Percentiles rank a stretch among this genome's conserved stretches.
Conservation (phyloP, 2,797 vertebrate species). For the Mergus octosetaceus region DNA sequence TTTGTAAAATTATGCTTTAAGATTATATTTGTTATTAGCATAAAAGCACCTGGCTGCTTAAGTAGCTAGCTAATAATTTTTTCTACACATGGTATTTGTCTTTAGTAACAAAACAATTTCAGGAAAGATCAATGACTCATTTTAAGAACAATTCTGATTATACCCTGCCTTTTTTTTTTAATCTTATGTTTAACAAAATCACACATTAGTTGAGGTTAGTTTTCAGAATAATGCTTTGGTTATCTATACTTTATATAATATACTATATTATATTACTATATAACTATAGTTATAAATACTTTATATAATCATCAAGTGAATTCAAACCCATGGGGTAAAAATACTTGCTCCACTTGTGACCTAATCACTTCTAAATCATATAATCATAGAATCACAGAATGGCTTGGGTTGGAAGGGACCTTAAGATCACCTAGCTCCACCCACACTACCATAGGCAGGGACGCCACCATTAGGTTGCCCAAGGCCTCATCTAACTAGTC, state of each 20-base stretch:
- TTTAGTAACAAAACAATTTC: not conserved
- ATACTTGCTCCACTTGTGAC: not conserved
- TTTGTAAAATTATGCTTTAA: not conserved
- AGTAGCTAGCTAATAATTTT: not conserved
- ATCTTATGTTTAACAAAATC: not conserved
- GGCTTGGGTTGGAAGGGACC: too few species aligned
- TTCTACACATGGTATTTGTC: not conserved
- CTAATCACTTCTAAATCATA: not conserved
- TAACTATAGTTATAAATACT: not conserved
- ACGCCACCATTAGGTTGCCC: too few species aligned
- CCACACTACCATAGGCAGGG: too few species aligned
- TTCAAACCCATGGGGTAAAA: not conserved
- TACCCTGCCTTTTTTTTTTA: not conserved
- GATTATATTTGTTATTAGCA: not conserved
- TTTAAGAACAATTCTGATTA: not conserved
- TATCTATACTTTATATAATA: not conserved
- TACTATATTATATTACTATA: too few species aligned
- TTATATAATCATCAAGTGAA: not conserved
- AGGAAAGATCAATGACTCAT: not conserved
- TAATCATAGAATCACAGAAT: too few species aligned
- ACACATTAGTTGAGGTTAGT: not conserved
- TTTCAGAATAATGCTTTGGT: not conserved
- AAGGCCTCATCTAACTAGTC: too few species aligned
- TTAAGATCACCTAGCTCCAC: too few species aligned
- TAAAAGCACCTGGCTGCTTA: not conserved